phyloP scores from a whole-genome alignment of 2,797 vertebrate genomes.

The Clangula hyemalis region DNA sequence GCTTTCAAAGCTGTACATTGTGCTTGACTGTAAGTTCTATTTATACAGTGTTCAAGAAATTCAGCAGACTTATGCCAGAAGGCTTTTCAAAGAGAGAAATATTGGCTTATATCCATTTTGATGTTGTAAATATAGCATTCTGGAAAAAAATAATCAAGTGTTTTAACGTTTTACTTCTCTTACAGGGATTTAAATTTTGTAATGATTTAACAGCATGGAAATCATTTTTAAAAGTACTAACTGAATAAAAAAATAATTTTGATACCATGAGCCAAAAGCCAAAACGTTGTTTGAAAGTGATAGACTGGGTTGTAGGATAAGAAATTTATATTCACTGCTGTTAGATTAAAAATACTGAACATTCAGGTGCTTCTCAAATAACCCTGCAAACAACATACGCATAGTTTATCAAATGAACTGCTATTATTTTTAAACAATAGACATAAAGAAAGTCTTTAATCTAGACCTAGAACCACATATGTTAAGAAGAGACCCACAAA shows the following conservation, averaged over 20 bases:
- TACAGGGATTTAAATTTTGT: not conserved
- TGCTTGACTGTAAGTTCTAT: not conserved
- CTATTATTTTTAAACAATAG: rapidly evolving
- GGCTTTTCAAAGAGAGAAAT: conserved; percentile 23
- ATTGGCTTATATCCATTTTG: not conserved
- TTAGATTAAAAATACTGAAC: not conserved
- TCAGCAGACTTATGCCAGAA: not conserved
- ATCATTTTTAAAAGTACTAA: not conserved
- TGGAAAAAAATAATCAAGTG: not conserved
- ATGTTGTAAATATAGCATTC: not conserved
- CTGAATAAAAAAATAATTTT: not conserved
- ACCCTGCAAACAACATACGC: not conserved
- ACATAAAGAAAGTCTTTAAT: rapidly evolving
- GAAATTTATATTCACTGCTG: not conserved
- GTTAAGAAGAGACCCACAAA: not conserved
- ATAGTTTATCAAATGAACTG: not conserved
- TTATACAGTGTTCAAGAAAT: conserved; percentile 36
- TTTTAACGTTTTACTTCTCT: conserved; percentile 26
- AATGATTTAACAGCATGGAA: not conserved
- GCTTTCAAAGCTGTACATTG: conserved; percentile 32
- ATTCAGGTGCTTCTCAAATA: not conserved
- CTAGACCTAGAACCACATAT: not conserved
- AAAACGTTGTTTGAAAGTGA: not conserved
- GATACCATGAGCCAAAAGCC: not conserved
- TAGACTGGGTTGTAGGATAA: not conserved